Percentiles rank a stretch among this genome's conserved stretches.
Conservation (phyloP, 2,797 vertebrate species). For the Sebastes glaucus region DNA sequence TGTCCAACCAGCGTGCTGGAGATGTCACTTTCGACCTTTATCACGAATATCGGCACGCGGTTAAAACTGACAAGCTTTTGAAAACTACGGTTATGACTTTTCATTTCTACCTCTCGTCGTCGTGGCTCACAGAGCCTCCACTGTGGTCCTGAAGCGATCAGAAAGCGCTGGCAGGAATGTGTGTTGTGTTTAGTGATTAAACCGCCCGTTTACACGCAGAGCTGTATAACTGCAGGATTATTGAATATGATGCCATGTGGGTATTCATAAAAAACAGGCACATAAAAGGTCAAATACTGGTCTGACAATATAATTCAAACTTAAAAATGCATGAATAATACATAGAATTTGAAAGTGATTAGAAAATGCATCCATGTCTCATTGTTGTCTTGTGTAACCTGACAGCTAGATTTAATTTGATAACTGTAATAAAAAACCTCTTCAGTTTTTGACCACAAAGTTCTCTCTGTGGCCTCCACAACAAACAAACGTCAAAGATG, state of each 20-base stretch:
- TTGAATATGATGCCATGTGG: background rate
- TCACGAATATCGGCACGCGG: background rate
- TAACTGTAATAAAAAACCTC: conserved; percentile 46
- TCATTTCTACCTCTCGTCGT: conserved; percentile 9
- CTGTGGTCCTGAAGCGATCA: conserved; percentile 38
- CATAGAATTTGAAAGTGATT: background rate
- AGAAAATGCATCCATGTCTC: conserved; percentile 1
- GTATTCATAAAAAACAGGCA: conserved; percentile 7
- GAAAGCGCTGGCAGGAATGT: background rate
- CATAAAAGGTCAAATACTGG: background rate
- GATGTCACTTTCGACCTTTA: conserved; percentile 41
- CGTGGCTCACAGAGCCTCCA: background rate
- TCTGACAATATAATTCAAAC: background rate
- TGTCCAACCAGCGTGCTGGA: conserved; percentile 6
- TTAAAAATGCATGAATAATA: background rate
- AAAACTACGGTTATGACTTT: conserved; percentile 48
- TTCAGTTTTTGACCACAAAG: conserved; percentile 38
- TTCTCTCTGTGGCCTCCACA: conserved; percentile 61
- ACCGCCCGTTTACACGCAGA: background rate
- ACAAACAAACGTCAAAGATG: conserved; percentile 56
- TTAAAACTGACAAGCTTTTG: conserved; percentile 45
- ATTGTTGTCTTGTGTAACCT: conserved; percentile 36
- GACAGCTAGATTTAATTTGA: conserved; percentile 61
- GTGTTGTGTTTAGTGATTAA: conserved; percentile 32
- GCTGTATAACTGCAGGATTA: background rate